These are phyloP conservation scores for Chrysomela aeneicollis DNA, from an alignment of 2,888 invertebrate genomes.

Conservation along the genomic window DNA sequence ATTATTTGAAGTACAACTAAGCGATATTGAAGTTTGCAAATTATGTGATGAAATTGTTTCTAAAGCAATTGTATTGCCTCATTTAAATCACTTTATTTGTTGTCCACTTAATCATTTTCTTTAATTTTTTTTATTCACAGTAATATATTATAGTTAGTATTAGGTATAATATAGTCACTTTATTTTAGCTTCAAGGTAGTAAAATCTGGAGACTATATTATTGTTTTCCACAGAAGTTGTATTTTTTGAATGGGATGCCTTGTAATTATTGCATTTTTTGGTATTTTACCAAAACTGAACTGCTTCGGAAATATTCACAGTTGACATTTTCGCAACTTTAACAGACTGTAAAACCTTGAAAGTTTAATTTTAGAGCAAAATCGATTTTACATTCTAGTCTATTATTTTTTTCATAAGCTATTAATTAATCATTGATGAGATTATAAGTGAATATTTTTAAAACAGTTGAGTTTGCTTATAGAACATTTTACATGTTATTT, in stretches of 20 bases:
- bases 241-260: not conserved
- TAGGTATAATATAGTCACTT: not conserved
- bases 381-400: not conserved
- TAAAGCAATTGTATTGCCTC: constrained; percentile 14
- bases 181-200: not conserved
- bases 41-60: constrained; percentile 10
- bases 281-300: not conserved
- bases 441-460: not conserved
- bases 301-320: not conserved
- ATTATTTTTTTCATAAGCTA: not conserved
- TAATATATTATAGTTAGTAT: not conserved
- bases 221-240: not conserved
- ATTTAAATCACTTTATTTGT: constrained; percentile 19
- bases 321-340: not conserved
- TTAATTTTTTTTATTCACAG: constrained; percentile 2
- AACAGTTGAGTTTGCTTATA: constrained; percentile 1
- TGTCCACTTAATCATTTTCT: constrained; percentile 16
- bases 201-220: not conserved
- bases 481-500: not conserved
- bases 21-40: constrained; percentile 3
- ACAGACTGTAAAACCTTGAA: not conserved
- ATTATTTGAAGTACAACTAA: not conserved
- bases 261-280: not conserved
- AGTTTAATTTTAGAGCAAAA: not conserved
- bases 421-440: not conserved